A percentile compares a stretch with the other conserved stretches of the same genome.
Evolutionary conservation across 30 jellyfish, hydroid and myxozoan species (phyloP).

Genomic region (Aurelia aurita complex sp. Pacific): DNA sequence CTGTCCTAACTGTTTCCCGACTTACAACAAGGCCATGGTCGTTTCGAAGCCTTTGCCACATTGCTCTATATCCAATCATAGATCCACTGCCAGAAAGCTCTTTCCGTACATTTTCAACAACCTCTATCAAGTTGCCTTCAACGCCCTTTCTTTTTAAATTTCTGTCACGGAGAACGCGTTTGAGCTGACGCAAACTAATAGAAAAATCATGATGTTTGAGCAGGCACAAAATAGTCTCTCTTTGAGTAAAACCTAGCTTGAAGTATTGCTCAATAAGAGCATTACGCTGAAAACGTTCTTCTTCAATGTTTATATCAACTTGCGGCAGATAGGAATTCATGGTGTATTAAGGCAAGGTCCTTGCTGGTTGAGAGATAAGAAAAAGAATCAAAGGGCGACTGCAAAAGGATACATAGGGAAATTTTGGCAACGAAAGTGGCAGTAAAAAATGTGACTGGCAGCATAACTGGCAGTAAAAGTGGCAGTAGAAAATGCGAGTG

Average conservation of each 20-base stretch:
- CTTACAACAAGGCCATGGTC: constrained; percentile 26
- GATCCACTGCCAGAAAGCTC: constrained; percentile 45
- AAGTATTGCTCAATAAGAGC: neutral
- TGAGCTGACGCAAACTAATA: constrained; percentile 6
- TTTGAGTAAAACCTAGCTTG: constrained; percentile 9
- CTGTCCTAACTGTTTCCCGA: constrained; percentile 35
- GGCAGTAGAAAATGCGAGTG: too few relatives aligned
- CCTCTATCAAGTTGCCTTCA: neutral
- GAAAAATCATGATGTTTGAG: neutral
- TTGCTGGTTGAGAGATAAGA: neutral
- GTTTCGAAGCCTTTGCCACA: constrained; percentile 18
- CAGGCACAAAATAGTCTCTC: neutral
- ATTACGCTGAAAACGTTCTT: constrained; percentile 13
- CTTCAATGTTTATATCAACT: neutral
- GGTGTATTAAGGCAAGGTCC: neutral
- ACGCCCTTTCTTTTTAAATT: constrained; percentile 21
- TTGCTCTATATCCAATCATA: constrained; percentile 28
- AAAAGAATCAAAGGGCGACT: too few relatives aligned
- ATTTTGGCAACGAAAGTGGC: too few relatives aligned
- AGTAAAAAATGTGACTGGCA: too few relatives aligned
- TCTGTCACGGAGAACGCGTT: constrained; percentile 1
- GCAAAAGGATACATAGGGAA: too few relatives aligned
- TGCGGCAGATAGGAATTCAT: constrained; percentile 24
- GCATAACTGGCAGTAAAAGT: too few relatives aligned
- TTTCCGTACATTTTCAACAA: neutral